Evolutionary conservation across 2,113 vertebrate species (phyloP).

Genomic region (Orycteropus afer): DNA sequence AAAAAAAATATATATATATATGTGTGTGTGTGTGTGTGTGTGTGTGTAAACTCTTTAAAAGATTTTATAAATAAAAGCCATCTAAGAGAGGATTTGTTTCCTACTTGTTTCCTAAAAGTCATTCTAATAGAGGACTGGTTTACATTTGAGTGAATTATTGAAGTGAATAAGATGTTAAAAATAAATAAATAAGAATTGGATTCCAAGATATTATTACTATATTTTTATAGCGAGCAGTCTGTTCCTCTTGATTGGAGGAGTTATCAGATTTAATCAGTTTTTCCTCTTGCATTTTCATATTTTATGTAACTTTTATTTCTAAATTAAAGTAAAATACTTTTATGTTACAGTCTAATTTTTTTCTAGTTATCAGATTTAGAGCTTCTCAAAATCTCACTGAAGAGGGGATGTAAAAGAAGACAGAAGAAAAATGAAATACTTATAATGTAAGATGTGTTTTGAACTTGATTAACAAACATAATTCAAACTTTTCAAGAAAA

Average conservation of each 20-base stretch:
- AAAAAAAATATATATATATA: too few relatives aligned
- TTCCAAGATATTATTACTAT: background rate
- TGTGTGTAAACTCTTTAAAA: background rate
- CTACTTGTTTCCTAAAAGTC: too few relatives aligned
- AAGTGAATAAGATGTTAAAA: too few relatives aligned
- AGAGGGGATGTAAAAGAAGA: background rate
- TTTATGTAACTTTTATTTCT: conserved; percentile 22
- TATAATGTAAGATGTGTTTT: background rate
- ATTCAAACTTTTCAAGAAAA: conserved; percentile 28
- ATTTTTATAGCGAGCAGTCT: background rate
- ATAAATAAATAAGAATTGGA: background rate
- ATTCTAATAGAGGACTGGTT: too few relatives aligned
- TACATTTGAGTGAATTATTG: too few relatives aligned
- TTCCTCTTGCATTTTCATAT: background rate
- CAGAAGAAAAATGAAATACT: background rate
- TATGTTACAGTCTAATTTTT: background rate
- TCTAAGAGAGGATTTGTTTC: background rate
- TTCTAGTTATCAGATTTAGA: background rate
- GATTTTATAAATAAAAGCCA: background rate
- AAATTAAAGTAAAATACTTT: background rate
- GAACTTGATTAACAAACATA: background rate
- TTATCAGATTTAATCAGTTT: background rate
- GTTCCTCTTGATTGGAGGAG: background rate
- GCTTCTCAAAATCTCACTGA: background rate
- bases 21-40: too few relatives aligned